These are phyloP conservation scores for Macroteleia sp. DNA, from an alignment of 2,888 invertebrate genomes.

Conservation along the genomic window DNA sequence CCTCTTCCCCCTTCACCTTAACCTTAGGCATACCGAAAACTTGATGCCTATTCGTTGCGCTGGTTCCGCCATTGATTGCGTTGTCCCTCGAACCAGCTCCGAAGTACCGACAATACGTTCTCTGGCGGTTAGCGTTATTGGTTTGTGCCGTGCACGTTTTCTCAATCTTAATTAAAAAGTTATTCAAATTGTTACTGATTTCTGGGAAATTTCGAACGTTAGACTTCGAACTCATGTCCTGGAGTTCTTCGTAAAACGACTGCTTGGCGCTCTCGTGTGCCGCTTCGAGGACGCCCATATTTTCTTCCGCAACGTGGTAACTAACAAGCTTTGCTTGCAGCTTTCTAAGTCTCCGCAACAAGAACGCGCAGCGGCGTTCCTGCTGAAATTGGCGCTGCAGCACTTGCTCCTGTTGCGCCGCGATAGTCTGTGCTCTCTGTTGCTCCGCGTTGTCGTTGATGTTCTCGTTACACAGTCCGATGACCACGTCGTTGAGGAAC, in stretches of 20 bases:
- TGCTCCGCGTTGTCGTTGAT: slow-evolving; percentile 68
- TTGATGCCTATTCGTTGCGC: slow-evolving; percentile 72
- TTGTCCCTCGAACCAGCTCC: slow-evolving; percentile 85
- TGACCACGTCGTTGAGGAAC: slow-evolving; percentile 79
- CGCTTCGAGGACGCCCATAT: slow-evolving; percentile 90
- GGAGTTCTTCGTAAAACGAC: slow-evolving; percentile 79
- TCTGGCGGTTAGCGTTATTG: slow-evolving; percentile 79
- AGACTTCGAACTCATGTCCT: slow-evolving; percentile 73
- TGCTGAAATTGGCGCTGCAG: slow-evolving; percentile 86
- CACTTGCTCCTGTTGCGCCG: slow-evolving; percentile 74
- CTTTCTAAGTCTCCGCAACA: slow-evolving; percentile 90
- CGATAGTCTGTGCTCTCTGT: slow-evolving; percentile 42
- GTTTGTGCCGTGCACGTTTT: slow-evolving; percentile 80
- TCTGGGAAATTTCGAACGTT: slow-evolving; percentile 78
- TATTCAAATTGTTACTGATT: slow-evolving; percentile 74
- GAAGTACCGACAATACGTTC: slow-evolving; percentile 84
- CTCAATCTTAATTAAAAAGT: slow-evolving; percentile 80
- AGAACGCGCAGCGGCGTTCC: slow-evolving; percentile 89
- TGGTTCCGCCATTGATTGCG: slow-evolving; percentile 35
- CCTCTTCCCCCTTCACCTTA: slow-evolving; percentile 84
- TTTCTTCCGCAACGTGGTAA: slow-evolving; percentile 91
- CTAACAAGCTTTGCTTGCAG: slow-evolving; percentile 91
- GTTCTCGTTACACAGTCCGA: slow-evolving; percentile 77
- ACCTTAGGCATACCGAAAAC: slow-evolving; percentile 78
- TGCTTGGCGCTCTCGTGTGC: slow-evolving; percentile 87